phyloP scores from a whole-genome alignment of 1,140 invertebrate species.

The Drosophila nebulosa region DNA sequence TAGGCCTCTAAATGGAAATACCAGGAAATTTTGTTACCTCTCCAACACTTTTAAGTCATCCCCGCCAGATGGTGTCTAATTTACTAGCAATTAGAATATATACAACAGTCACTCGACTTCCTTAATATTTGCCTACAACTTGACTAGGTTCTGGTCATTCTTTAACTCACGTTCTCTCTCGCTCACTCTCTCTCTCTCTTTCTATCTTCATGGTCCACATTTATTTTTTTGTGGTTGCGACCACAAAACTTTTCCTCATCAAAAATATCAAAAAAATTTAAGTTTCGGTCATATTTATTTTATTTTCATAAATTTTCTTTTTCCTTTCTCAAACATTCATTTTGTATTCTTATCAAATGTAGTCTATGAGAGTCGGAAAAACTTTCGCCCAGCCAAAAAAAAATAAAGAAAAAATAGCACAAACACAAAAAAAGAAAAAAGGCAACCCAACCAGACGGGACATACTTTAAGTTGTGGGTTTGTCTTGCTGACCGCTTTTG shows the following conservation, averaged over 20 bases:
- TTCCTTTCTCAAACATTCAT: conserved; percentile 52
- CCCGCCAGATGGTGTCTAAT: conserved; percentile 19
- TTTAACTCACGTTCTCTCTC: too few relatives aligned
- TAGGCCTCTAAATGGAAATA: conserved; percentile 16
- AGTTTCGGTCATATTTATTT: conserved; percentile 59
- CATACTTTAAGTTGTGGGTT: conserved; percentile 43
- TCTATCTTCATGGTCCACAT: background rate
- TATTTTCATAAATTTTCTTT: conserved; percentile 55
- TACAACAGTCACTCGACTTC: conserved; percentile 14
- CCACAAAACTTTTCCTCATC: conserved; percentile 33
- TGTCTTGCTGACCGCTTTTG: conserved; percentile 44
- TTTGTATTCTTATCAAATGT: conserved; percentile 64
- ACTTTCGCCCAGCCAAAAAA: conserved; percentile 28
- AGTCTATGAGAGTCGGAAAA: conserved; percentile 16
- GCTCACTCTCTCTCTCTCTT: background rate
- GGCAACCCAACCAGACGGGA: conserved; percentile 27
- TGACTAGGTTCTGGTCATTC: conserved; percentile 38
- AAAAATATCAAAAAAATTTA: conserved; percentile 44
- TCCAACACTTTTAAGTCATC: conserved; percentile 31
- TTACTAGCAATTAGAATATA: conserved; percentile 47
- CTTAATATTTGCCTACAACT: conserved; percentile 55
- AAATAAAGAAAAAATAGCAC: conserved; percentile 5
- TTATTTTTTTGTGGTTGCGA: conserved; percentile 19
- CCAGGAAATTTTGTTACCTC: background rate
- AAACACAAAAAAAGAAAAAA: conserved; percentile 5